Evolutionary conservation across 53 echinoderm and acorn worm species (phyloP).

Genomic region (Stichopus horrens): DNA sequence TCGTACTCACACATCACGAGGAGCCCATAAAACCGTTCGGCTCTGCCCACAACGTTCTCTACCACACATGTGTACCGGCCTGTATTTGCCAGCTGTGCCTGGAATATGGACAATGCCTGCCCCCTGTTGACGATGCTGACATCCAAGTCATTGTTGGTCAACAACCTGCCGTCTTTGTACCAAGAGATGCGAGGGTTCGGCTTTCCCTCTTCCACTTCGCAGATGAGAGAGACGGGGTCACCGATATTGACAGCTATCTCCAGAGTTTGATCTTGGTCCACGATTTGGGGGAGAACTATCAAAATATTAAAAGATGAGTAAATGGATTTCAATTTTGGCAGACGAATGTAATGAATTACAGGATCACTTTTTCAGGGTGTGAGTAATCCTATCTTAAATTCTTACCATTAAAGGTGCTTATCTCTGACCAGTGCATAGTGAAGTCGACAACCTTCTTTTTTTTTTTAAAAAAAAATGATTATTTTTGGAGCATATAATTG

Average conservation of each 20-base stretch:
- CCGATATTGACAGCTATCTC: constrained; percentile 52
- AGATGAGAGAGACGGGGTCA: constrained; percentile 64
- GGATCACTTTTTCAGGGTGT: no score
- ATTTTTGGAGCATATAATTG: no score
- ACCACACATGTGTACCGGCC: constrained; percentile 76
- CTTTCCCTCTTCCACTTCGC: constrained; percentile 63
- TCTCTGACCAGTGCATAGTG: no score
- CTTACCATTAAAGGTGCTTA: no score
- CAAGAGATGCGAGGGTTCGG: constrained; percentile 77
- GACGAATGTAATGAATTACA: neutral
- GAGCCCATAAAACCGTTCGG: constrained; percentile 28
- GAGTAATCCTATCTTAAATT: no score
- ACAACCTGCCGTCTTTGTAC: constrained; percentile 63
- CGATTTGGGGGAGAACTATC: constrained; percentile 5
- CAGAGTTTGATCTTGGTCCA: neutral
- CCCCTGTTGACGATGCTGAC: constrained; percentile 52
- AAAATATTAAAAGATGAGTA: neutral
- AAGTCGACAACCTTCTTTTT: no score
- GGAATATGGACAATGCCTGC: constrained; percentile 51
- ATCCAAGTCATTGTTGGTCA: constrained; percentile 63
- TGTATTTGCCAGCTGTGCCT: constrained; percentile 63
- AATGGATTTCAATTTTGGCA: neutral
- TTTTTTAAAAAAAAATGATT: no score
- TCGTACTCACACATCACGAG: constrained; percentile 21
- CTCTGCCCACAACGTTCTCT: constrained; percentile 67